Percentiles rank a stretch among this genome's conserved stretches.
These are phyloP conservation scores for Pomatostomus ruficeps DNA, from an alignment of 2,113 vertebrate genomes.

Conservation along the genomic window DNA sequence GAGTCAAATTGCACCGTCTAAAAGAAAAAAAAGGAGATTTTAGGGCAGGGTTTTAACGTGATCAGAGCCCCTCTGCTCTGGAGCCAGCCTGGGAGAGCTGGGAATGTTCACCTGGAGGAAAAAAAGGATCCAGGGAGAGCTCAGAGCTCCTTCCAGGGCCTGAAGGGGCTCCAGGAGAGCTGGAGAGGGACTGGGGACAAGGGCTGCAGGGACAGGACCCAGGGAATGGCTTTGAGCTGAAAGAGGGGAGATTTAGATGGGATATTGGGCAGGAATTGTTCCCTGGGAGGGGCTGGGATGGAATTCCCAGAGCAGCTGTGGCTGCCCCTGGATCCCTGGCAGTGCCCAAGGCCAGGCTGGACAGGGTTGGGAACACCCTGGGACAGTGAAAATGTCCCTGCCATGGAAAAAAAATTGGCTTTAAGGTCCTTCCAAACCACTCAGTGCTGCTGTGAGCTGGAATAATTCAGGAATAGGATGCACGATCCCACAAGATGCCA, in stretches of 20 bases:
- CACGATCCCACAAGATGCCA: rapidly evolving
- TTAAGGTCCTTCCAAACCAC: background rate
- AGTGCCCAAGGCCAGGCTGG: background rate
- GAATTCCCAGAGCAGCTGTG: background rate
- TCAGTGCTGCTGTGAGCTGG: background rate
- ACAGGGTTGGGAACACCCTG: background rate
- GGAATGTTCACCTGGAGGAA: rapidly evolving
- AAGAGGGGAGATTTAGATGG: background rate
- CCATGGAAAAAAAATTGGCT: rapidly evolving
- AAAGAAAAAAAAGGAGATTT: background rate
- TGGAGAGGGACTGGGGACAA: background rate
- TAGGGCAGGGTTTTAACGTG: background rate
- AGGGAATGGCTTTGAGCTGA: background rate
- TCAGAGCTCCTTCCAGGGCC: background rate
- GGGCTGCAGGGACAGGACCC: background rate
- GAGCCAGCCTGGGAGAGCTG: background rate
- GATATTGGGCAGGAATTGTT: background rate
- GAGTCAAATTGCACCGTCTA: background rate
- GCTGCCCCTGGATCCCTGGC: background rate
- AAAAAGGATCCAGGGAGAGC: rapidly evolving
- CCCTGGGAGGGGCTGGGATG: background rate
- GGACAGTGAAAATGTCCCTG: background rate
- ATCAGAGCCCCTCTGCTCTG: background rate
- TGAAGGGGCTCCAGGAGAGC: background rate
- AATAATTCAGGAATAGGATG: background rate